Conservation (phyloP, 2,797 vertebrate genomes). For the Trachops cirrhosus region DNA sequence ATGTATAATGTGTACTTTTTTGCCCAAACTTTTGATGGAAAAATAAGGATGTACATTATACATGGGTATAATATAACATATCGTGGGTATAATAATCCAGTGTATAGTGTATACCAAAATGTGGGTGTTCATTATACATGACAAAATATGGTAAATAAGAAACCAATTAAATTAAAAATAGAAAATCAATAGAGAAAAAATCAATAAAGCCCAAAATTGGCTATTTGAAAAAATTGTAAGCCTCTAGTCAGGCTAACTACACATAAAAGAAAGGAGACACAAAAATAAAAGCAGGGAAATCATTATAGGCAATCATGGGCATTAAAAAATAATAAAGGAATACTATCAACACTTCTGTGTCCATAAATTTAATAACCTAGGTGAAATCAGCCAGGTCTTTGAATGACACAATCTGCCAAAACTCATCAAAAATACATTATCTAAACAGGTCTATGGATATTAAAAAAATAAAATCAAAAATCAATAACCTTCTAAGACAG, state of each 20-base stretch:
- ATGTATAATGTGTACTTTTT: too few relatives aligned
- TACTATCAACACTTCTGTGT: neutral
- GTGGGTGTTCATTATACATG: too few relatives aligned
- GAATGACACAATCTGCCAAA: neutral
- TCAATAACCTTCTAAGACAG: neutral
- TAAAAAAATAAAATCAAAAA: neutral
- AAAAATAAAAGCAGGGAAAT: neutral
- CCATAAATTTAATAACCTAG: neutral
- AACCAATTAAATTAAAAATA: neutral
- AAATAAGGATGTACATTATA: too few relatives aligned
- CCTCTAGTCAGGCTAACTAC: neutral
- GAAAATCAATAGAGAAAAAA: slow-evolving; percentile 19
- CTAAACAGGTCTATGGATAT: neutral
- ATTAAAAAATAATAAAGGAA: neutral
- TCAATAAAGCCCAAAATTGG: neutral
- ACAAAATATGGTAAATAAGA: neutral
- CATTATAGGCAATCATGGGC: neutral
- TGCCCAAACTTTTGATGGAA: too few relatives aligned
- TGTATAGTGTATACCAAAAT: too few relatives aligned
- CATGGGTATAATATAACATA: too few relatives aligned
- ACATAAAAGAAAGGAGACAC: neutral
- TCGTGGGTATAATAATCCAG: too few relatives aligned
- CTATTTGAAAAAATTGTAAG: neutral
- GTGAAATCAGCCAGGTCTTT: neutral
- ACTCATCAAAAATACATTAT: neutral